Conservation (phyloP, 2,888 invertebrate genomes). For the Eretmocerus hayati region DNA sequence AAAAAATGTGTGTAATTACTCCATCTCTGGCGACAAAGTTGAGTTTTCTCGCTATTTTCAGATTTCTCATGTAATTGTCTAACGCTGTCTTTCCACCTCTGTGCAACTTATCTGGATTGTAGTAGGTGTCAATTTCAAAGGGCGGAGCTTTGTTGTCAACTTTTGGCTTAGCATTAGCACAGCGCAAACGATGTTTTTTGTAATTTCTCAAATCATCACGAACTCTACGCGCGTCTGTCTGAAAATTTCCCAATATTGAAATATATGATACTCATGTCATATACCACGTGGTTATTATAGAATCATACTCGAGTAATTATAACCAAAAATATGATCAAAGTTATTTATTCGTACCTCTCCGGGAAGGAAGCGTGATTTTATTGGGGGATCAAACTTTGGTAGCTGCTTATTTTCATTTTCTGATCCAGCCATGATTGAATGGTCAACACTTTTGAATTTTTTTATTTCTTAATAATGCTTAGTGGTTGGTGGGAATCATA, state of each 20-base stretch:
- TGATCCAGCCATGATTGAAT: too few species aligned
- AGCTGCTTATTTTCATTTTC: too few species aligned
- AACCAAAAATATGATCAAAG: neutral
- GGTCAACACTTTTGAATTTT: too few species aligned
- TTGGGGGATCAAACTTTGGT: slow-evolving; percentile 14
- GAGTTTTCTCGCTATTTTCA: slow-evolving; percentile 54
- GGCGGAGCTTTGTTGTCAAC: slow-evolving; percentile 52
- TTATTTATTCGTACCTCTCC: slow-evolving; percentile 19
- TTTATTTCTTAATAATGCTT: too few species aligned
- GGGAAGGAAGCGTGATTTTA: slow-evolving; percentile 22
- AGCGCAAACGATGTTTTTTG: slow-evolving; percentile 19
- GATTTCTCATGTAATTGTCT: slow-evolving; percentile 52
- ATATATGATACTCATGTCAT: neutral
- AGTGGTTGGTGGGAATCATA: too few species aligned
- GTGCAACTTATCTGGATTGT: slow-evolving; percentile 46
- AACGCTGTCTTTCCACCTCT: slow-evolving; percentile 44
- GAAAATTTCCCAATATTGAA: neutral
- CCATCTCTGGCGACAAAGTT: slow-evolving; percentile 55
- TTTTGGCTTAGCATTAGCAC: slow-evolving; percentile 23
- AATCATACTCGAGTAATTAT: neutral
- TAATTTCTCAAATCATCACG: slow-evolving; percentile 21
- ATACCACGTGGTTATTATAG: neutral
- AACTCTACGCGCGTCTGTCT: too few species aligned
- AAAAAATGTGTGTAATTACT: slow-evolving; percentile 39
- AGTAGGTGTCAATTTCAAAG: slow-evolving; percentile 51